These are phyloP conservation scores for Mechanitis mazaeus DNA, from an alignment of 2,888 invertebrate species.

Conservation along the genomic window DNA sequence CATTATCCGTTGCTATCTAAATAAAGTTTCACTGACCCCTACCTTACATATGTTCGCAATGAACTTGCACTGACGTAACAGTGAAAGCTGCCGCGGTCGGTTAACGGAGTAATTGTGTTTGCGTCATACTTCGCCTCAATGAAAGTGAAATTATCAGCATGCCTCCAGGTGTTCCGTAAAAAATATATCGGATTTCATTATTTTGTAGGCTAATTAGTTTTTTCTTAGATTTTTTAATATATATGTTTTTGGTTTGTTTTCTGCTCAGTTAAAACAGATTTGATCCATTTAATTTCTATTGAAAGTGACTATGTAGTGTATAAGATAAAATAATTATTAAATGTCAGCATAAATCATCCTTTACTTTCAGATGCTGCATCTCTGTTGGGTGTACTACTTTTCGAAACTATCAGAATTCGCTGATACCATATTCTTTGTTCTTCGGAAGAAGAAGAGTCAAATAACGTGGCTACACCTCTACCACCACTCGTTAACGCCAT, in stretches of 20 bases:
- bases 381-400: slow-evolving; percentile 94
- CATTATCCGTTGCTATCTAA: slow-evolving; percentile 2
- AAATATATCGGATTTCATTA: not conserved
- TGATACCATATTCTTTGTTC: slow-evolving; percentile 90
- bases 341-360: not conserved
- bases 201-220: too few species aligned
- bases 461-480: slow-evolving; percentile 90
- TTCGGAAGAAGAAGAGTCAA: slow-evolving; percentile 90
- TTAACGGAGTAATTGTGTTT: slow-evolving; percentile 18
- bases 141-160: slow-evolving; percentile 24
- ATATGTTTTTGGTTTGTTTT: too few species aligned
- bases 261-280: too few species aligned
- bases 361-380: slow-evolving; percentile 83
- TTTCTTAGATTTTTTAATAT: too few species aligned
- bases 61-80: slow-evolving; percentile 25
- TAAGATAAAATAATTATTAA: too few species aligned
- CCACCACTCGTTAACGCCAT: slow-evolving; percentile 87
- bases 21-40: slow-evolving; percentile 26
- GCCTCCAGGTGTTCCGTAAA: slow-evolving; percentile 1
- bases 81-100: slow-evolving; percentile 20
- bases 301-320: slow-evolving; percentile 5
- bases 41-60: slow-evolving; percentile 22
- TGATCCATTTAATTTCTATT: not conserved
- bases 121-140: slow-evolving; percentile 22
- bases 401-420: slow-evolving; percentile 92